phyloP scores from a whole-genome alignment of 1,140 invertebrate genomes.

The Cydia splendana region DNA sequence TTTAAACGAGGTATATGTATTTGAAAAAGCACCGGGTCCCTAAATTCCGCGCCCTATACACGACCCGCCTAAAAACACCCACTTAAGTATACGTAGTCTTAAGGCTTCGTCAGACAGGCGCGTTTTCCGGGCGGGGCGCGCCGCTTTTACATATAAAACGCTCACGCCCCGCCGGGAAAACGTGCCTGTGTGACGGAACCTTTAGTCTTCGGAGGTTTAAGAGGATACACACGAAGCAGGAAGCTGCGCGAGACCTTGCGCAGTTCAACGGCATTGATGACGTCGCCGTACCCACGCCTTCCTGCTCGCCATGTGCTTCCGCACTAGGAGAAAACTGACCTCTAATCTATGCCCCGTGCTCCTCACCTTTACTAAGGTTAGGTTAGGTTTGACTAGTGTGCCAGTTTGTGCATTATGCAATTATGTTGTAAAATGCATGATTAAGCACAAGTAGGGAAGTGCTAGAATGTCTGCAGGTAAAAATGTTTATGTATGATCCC shows the following conservation, averaged over 20 bases:
- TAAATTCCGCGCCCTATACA: neutral
- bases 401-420: slow-evolving; percentile 41
- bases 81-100: no score
- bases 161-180: no score
- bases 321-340: slow-evolving; percentile 61
- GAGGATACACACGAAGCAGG: slow-evolving; percentile 45
- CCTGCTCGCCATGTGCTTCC: slow-evolving; percentile 52
- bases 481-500: no score
- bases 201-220: neutral
- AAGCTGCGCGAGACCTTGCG: slow-evolving; percentile 55
- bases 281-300: slow-evolving; percentile 47
- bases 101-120: no score
- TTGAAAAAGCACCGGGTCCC: no score
- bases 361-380: slow-evolving; percentile 31
- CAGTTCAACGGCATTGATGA: slow-evolving; percentile 63
- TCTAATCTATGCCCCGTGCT: slow-evolving; percentile 46
- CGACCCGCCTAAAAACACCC: neutral
- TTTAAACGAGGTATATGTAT: no score
- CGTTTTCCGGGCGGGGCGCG: no score
- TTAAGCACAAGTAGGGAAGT: no score
- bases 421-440: slow-evolving; percentile 12
- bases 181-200: no score
- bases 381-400: slow-evolving; percentile 39
- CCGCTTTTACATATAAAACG: no score
- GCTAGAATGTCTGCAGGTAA: no score